Evolutionary conservation across 2,888 invertebrate genomes (phyloP).

Genomic region (Mythimna impura): DNA sequence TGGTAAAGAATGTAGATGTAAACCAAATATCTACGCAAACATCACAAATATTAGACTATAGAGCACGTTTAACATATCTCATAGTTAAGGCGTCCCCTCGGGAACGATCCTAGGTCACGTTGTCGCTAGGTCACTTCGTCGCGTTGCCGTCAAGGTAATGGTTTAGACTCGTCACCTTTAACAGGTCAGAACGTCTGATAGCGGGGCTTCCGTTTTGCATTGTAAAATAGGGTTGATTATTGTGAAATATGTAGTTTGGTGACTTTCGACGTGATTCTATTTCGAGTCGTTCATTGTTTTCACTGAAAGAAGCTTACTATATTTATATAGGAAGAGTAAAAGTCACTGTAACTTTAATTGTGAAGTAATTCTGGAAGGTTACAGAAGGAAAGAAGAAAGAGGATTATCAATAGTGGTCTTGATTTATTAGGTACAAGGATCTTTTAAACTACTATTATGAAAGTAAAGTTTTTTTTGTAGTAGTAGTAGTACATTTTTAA

Average conservation of each 20-base stretch:
- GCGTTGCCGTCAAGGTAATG: not conserved
- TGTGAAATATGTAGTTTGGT: constrained; percentile 5
- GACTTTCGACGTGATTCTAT: constrained; percentile 11
- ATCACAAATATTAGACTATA: constrained; percentile 25
- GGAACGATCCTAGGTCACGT: constrained; percentile 28
- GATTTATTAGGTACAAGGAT: not conserved
- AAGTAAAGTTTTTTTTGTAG: too few species aligned
- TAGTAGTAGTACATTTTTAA: not conserved
- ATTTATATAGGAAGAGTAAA: not conserved
- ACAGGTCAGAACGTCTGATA: constrained; percentile 38
- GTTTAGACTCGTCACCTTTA: constrained; percentile 28
- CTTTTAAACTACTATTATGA: not conserved
- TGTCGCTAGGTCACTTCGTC: not conserved
- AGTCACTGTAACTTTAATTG: not conserved
- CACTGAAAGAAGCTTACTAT: not conserved
- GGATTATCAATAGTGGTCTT: not conserved
- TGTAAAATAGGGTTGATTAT: constrained; percentile 21
- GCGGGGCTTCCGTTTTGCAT: constrained; percentile 22
- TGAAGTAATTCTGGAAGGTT: not conserved
- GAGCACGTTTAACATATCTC: not conserved
- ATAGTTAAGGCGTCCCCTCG: constrained; percentile 36
- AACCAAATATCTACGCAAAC: constrained; percentile 5
- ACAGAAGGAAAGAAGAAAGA: not conserved
- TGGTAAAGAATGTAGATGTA: not conserved
- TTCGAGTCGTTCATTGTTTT: constrained; percentile 8